Conservation (phyloP, 2,113 vertebrate species). For the Leuciscus idus region DNA sequence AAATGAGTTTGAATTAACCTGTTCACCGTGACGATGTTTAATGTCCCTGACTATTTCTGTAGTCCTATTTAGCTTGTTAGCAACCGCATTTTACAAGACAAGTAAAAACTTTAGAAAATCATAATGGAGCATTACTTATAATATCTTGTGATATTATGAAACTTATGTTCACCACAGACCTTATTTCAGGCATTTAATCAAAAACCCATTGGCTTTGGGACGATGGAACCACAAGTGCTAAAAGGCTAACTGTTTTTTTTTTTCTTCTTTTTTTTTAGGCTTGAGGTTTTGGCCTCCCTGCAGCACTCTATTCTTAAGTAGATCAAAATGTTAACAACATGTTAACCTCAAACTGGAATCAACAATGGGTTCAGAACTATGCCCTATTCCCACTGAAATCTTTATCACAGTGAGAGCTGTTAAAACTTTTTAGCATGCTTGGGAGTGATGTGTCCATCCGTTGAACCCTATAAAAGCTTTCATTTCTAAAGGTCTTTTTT, state of each 20-base stretch:
- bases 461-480: neutral
- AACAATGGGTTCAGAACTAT: neutral
- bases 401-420: neutral
- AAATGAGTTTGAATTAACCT: too few relatives aligned
- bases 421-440: neutral
- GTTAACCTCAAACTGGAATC: neutral
- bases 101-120: too few relatives aligned
- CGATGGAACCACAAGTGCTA: neutral
- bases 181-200: too few relatives aligned
- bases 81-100: too few relatives aligned
- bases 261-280: too few relatives aligned
- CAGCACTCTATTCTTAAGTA: neutral
- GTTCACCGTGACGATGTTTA: too few relatives aligned
- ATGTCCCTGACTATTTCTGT: too few relatives aligned
- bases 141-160: too few relatives aligned
- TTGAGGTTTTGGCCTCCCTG: neutral
- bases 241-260: neutral
- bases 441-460: neutral
- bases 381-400: neutral
- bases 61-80: too few relatives aligned
- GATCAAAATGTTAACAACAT: neutral
- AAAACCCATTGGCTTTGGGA: too few relatives aligned
- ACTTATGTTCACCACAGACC: too few relatives aligned
- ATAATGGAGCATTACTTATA: too few relatives aligned
- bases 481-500: constrained; percentile 1